Evolutionary conservation across 2,113 vertebrate genomes (phyloP), one percentile per base, ranked within the genome.

Genomic region (Leiothrix lutea): DNA sequence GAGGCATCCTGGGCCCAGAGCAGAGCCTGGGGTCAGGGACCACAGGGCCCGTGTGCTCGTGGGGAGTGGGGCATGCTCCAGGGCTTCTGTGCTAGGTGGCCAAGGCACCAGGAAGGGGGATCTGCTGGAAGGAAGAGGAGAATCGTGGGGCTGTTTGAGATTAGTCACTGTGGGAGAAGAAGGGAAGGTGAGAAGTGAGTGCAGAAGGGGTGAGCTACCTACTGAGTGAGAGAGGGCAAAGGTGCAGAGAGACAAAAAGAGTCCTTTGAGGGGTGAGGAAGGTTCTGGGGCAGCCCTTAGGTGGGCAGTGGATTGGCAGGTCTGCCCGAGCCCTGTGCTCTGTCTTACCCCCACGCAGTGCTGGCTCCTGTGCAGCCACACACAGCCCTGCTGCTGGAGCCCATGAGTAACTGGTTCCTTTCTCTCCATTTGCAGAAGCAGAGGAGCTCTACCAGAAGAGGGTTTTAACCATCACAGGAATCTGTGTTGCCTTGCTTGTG

Each of bases 381-480:
- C 0, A 0, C 40, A 57, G 13, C 74, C 29, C 25, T 40, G 69
- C 25, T 82, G 58, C 69, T 80, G 80, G 77, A 86, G 31, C 67
- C 56, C 24, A 0, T 31, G 28, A 14, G 61, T 94, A 95, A 97
- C 84, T 94, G 51, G 3, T 79, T 61, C 64, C 51, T 95, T 94
- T 91, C 95, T 95, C 89, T 97, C 91, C 96, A 94, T 97, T 97
- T 98, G 97, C 99, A 99, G 99, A 99, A 98, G 99, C 99, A 0
- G 99, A 99, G 96, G 99, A 99, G 97, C 98, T 99, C 91, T 99
- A 99, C 98, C 99, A 99, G 98, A 99, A 99, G 98, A 98, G 99
- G 97, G 99, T 99, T 97, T 98, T 99, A 97, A 99, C 99, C 98
- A 99, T 99, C 98, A 99, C 99, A 3, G 99, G 99, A 95, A 99